phyloP scores from a whole-genome alignment of 2,113 vertebrate species.

The Lynx canadensis region DNA sequence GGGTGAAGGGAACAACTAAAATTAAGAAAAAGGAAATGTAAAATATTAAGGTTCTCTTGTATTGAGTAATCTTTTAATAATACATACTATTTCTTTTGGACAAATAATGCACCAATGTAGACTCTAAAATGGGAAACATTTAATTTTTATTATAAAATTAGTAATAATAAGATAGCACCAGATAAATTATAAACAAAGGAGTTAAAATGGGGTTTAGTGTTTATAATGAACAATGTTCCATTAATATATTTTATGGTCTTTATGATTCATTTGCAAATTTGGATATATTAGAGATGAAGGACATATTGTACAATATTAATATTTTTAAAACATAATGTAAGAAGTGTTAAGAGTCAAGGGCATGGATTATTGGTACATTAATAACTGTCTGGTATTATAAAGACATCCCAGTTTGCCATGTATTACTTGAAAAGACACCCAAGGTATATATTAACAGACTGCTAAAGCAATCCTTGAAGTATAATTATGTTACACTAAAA shows the following conservation, averaged over 20 bases:
- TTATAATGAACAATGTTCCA: slow-evolving; percentile 29
- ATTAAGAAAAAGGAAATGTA: not conserved
- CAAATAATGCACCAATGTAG: not conserved
- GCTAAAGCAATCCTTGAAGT: slow-evolving; percentile 38
- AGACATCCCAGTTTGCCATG: not conserved
- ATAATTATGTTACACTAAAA: slow-evolving; percentile 53
- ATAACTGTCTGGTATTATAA: slow-evolving; percentile 36
- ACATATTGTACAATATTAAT: slow-evolving; percentile 55
- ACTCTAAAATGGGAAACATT: slow-evolving; percentile 12
- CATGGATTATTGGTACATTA: slow-evolving; percentile 56
- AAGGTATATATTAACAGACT: slow-evolving; percentile 33
- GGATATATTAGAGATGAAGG: not conserved
- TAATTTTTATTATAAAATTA: slow-evolving; percentile 50
- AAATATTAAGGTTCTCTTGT: slow-evolving; percentile 3
- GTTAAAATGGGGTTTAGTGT: not conserved
- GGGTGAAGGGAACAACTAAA: not conserved
- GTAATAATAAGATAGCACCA: not conserved
- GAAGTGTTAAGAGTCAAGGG: slow-evolving; percentile 42
- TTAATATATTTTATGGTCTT: slow-evolving; percentile 41
- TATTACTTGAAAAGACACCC: slow-evolving; percentile 30
- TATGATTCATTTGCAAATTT: slow-evolving; percentile 45
- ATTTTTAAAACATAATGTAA: slow-evolving; percentile 44
- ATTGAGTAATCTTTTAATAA: not conserved
- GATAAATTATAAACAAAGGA: not conserved
- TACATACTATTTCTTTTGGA: slow-evolving; percentile 11